phyloP scores from a whole-genome alignment of 2,797 vertebrate species.

The Acipenser ruthenus region DNA sequence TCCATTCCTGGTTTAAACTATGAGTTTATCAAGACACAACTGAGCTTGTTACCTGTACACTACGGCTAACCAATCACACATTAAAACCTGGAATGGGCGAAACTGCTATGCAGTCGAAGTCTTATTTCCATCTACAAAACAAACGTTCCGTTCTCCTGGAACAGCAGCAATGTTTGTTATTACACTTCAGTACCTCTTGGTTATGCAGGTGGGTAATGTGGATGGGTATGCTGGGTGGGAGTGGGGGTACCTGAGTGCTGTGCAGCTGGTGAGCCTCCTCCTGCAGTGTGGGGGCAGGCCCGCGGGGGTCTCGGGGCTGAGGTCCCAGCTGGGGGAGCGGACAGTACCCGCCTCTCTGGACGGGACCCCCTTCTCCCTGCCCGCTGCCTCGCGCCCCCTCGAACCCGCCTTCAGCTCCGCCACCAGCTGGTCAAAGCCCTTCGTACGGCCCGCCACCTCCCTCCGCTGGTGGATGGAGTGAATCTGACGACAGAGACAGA shows the following conservation, averaged over 20 bases:
- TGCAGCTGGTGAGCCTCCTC: slow-evolving; percentile 61
- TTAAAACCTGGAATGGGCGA: too few relatives aligned
- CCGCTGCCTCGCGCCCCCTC: slow-evolving; percentile 59
- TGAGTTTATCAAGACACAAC: too few relatives aligned
- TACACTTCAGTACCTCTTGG: too few relatives aligned
- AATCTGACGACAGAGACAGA: slow-evolving; percentile 54
- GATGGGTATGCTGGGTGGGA: not conserved
- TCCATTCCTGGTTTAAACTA: too few relatives aligned
- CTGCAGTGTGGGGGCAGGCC: slow-evolving; percentile 51
- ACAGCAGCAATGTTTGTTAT: too few relatives aligned
- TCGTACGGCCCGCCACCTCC: slow-evolving; percentile 78
- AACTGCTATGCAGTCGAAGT: too few relatives aligned
- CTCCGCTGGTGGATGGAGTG: slow-evolving; percentile 88
- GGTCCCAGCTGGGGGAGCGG: slow-evolving; percentile 30
- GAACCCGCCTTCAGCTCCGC: slow-evolving; percentile 75
- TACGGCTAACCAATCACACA: too few relatives aligned
- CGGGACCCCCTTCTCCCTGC: slow-evolving; percentile 57
- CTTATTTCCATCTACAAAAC: too few relatives aligned
- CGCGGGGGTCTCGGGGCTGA: slow-evolving; percentile 46
- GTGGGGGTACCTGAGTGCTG: slow-evolving; percentile 63
- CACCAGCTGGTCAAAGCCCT: slow-evolving; percentile 84
- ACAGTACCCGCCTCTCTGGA: slow-evolving; percentile 41
- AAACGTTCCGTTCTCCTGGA: too few relatives aligned
- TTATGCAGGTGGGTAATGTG: too few relatives aligned
- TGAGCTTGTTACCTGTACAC: too few relatives aligned